A percentile compares a stretch with the other conserved stretches of the same genome.
phyloP scores from a whole-genome alignment of 1,140 invertebrate species.

The Trichoplusia ni region DNA sequence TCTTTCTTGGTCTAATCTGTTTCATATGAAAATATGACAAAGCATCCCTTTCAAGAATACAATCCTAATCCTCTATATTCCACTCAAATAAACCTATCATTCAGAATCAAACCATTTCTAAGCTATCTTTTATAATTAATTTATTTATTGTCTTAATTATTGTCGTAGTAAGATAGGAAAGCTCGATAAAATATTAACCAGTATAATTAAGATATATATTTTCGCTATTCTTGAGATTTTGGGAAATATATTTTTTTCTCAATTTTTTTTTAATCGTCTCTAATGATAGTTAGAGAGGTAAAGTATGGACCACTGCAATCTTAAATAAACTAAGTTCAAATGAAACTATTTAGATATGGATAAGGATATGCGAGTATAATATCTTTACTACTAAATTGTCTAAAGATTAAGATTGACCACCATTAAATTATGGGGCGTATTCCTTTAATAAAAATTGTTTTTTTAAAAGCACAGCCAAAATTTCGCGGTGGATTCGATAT shows the following conservation, averaged over 20 bases:
- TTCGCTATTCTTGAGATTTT: slow-evolving; percentile 22
- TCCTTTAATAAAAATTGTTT: slow-evolving; percentile 53
- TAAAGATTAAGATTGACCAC: slow-evolving; percentile 47
- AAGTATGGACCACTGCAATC: slow-evolving; percentile 55
- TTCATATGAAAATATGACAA: too few species aligned
- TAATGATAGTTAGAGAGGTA: slow-evolving; percentile 47
- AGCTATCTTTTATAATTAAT: slow-evolving; percentile 31
- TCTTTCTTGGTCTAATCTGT: too few species aligned
- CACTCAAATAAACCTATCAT: slow-evolving; percentile 7
- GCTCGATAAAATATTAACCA: slow-evolving; percentile 52
- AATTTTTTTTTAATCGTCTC: slow-evolving; percentile 32
- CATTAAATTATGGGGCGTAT: slow-evolving; percentile 45
- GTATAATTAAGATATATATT: slow-evolving; percentile 15
- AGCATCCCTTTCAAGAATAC: too few species aligned
- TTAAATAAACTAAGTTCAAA: slow-evolving; percentile 35
- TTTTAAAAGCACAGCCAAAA: slow-evolving; percentile 76
- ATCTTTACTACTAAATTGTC: slow-evolving; percentile 37
- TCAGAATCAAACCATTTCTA: slow-evolving; percentile 12
- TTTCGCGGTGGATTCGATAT: slow-evolving; percentile 66
- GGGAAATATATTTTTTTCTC: slow-evolving; percentile 38
- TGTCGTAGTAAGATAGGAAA: slow-evolving; percentile 59
- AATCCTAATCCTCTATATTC: too few species aligned
- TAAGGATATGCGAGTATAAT: slow-evolving; percentile 64
- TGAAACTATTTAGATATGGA: slow-evolving; percentile 55
- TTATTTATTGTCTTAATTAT: slow-evolving; percentile 59